Evolutionary conservation across 2,888 invertebrate species (phyloP).

Genomic region (Lithosia quadra): DNA sequence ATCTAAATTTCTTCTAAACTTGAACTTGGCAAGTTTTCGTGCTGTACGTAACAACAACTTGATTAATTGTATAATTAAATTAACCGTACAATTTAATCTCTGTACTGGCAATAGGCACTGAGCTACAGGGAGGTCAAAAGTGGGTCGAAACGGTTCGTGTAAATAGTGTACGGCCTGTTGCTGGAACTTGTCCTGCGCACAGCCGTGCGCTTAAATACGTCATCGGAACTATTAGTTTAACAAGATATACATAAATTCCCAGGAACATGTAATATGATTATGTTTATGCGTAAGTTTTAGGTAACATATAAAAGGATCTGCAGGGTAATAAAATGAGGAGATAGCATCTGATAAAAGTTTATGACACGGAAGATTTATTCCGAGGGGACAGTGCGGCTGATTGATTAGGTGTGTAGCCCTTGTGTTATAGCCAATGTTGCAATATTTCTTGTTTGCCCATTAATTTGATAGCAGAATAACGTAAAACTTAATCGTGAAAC

Average conservation of each 20-base stretch:
- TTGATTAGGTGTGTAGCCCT: constrained; percentile 43
- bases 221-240: constrained; percentile 5
- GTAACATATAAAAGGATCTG: constrained; percentile 38
- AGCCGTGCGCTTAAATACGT: too few relatives aligned
- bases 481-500: neutral
- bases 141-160: too few relatives aligned
- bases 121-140: too few relatives aligned
- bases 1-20: too few relatives aligned
- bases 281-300: constrained; percentile 37
- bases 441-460: constrained; percentile 8
- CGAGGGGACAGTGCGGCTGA: constrained; percentile 40
- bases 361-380: constrained; percentile 50
- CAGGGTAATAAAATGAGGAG: constrained; percentile 43
- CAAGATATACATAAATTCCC: constrained; percentile 22
- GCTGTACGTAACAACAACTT: too few relatives aligned
- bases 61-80: too few relatives aligned
- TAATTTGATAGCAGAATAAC: neutral
- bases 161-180: too few relatives aligned
- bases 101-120: too few relatives aligned
- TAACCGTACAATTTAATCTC: too few relatives aligned
- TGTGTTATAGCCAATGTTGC: constrained; percentile 24
- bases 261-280: constrained; percentile 30
- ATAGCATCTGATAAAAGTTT: constrained; percentile 54
- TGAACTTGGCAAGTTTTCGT: too few relatives aligned
- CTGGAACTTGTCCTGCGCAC: too few relatives aligned